Percentiles rank a stretch among this genome's conserved stretches.
Evolutionary conservation across 2,888 invertebrate species (phyloP).

Genomic region (Drosophila hawaiiensis): DNA sequence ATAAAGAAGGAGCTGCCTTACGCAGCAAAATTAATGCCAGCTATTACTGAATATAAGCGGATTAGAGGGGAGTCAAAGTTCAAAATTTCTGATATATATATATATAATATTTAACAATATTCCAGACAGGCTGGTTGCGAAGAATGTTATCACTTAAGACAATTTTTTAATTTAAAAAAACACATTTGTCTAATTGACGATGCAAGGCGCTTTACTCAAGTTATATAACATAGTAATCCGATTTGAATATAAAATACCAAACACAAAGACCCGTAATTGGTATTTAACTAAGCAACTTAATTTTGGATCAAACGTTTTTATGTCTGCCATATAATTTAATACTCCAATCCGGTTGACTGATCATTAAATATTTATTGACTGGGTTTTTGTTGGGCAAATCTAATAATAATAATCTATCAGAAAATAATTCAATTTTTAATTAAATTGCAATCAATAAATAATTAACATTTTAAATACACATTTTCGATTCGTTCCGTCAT

Average conservation of each 20-base stretch:
- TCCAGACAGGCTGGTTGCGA: no score
- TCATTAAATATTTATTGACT: background rate
- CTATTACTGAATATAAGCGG: no score
- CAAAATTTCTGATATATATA: no score
- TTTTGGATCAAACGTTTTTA: background rate
- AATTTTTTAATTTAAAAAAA: no score
- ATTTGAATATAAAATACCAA: background rate
- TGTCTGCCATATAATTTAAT: background rate
- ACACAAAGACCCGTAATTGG: background rate
- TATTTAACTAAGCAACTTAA: background rate
- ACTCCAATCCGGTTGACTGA: background rate
- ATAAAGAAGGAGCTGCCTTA: background rate
- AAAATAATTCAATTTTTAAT: background rate
- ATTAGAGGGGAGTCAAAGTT: no score
- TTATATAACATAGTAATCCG: background rate
- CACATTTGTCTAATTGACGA: background rate
- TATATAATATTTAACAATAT: background rate
- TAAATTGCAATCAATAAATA: conserved; percentile 37
- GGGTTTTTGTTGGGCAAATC: background rate
- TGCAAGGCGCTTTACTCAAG: background rate
- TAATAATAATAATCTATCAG: background rate
- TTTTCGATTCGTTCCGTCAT: conserved; percentile 17
- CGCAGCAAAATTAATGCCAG: background rate
- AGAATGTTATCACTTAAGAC: no score
- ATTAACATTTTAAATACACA: conserved; percentile 18